These are phyloP conservation scores for Miltochrista miniata DNA, from an alignment of 2,888 invertebrate species.

Conservation along the genomic window DNA sequence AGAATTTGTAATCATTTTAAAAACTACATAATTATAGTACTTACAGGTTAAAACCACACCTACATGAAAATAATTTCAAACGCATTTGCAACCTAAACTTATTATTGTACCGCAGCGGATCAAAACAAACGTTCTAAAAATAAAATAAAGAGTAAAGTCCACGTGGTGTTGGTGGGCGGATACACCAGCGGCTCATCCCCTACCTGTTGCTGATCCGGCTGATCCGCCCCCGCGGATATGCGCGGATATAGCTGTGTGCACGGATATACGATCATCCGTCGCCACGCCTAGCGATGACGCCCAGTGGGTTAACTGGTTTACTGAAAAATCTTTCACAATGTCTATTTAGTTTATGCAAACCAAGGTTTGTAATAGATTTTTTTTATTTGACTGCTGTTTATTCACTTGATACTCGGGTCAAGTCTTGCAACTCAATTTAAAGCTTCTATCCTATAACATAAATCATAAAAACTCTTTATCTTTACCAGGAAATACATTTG, in stretches of 20 bases:
- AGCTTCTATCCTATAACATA: no score
- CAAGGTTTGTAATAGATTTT: no score
- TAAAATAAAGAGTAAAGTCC: slow-evolving; percentile 28
- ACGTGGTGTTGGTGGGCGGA: slow-evolving; percentile 76
- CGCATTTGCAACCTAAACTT: not conserved
- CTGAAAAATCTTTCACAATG: slow-evolving; percentile 10
- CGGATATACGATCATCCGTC: slow-evolving; percentile 52
- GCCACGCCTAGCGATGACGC: slow-evolving; percentile 64
- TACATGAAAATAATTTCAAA: not conserved
- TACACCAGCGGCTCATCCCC: slow-evolving; percentile 76
- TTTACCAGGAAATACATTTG: no score
- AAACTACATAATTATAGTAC: no score
- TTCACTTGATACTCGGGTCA: no score
- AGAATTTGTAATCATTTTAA: no score
- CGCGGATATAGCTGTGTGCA: slow-evolving; percentile 61
- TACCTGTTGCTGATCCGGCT: slow-evolving; percentile 83
- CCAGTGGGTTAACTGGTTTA: slow-evolving; percentile 41
- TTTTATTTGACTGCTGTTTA: no score
- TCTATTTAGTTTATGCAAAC: no score
- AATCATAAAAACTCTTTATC: no score
- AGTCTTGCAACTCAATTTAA: no score
- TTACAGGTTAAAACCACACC: not conserved
- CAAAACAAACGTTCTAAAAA: slow-evolving; percentile 13
- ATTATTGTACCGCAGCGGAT: not conserved
- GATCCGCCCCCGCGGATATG: slow-evolving; percentile 76